Base-by-base conservation (phyloP, 2,888 invertebrate species). In the Nomada flava region DNA sequence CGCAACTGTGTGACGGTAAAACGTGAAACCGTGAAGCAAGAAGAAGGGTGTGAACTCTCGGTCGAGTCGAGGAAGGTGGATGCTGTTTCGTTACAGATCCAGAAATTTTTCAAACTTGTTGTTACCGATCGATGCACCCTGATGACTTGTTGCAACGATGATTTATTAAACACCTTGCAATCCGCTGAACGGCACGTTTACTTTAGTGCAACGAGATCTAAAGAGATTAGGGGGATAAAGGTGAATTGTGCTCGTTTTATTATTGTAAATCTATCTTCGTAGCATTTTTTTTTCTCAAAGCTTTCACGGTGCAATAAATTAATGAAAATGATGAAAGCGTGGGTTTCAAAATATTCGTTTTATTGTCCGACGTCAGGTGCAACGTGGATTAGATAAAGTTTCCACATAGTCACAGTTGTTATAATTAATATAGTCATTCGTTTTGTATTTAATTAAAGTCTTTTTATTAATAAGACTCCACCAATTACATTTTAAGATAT, bases 51-150 rank as follows among this genome's bases (percentile, higher is more conserved):
- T 18, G 26, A 57, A 44, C 57, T n/a, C 7, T n/a, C 60, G 68
- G 23, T 7, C 36, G 44, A 11, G 9, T 11, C 10, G 20, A 13
- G 57, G 57, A 13, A 57, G 23, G 57, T 13, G 26, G 57, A 15
- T n/a, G 13, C n/a, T 23, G 11, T n/a, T 44, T 65, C 23, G 65
- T 70, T 59, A 60, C 50, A 55, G 71, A 63, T 64, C 64, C 26
- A 52, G 72, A 64, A 65, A 59, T 59, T 50, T 36, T 18, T 63
- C 36, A 50, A 60, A 44, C 18, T 52, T 23, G 44, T n/a, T 59
- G 52, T 77, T 65, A 71, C 65, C 73, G 77, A 62, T 47, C 50
- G 52, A 29, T 62, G 55, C 64, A 11, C 73, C 20, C 74, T 20
- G 36, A 36, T 26, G 68, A 62, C 23, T 69, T 60, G 20, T 15